A percentile compares a stretch with the other conserved stretches of the same genome.
Conservation (phyloP, 2,888 invertebrate species). For the Uloborus plumipes region DNA sequence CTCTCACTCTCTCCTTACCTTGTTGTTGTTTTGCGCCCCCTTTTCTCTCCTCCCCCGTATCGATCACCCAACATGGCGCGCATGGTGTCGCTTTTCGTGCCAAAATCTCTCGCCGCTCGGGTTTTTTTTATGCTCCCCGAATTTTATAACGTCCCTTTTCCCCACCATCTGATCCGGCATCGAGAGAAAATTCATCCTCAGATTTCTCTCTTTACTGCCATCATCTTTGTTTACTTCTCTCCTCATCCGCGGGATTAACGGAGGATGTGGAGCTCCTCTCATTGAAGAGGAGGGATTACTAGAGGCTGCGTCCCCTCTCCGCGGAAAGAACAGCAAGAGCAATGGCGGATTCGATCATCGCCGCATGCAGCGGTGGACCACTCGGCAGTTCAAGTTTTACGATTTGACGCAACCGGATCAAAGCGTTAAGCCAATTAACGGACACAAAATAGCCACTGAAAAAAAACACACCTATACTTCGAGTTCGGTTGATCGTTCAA, state of each 20-base stretch:
- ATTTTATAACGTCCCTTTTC: slow-evolving; percentile 11
- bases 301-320: slow-evolving; percentile 23
- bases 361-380: slow-evolving; percentile 38
- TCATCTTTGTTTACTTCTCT: neutral
- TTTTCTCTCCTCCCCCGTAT: slow-evolving; percentile 4
- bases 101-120: slow-evolving; percentile 16
- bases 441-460: too few species aligned
- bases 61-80: slow-evolving; percentile 57
- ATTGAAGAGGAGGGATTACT: slow-evolving; percentile 19
- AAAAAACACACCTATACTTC: too few species aligned
- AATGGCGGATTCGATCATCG: slow-evolving; percentile 49
- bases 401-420: too few species aligned
- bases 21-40: neutral
- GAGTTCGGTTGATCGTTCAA: too few species aligned
- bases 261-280: slow-evolving; percentile 9
- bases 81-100: slow-evolving; percentile 30
- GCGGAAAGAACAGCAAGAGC: slow-evolving; percentile 54
- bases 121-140: slow-evolving; percentile 1
- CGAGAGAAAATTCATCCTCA: neutral
- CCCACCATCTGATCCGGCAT: neutral
- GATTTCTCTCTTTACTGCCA: neutral
- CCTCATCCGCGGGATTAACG: slow-evolving; percentile 13
- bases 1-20: neutral
- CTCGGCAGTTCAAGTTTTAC: slow-evolving; percentile 2
- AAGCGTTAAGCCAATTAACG: too few species aligned